Evolutionary conservation across 2,797 vertebrate genomes (phyloP), one percentile per base, ranked within the genome.

Genomic region (Meriones psammophilus): DNA sequence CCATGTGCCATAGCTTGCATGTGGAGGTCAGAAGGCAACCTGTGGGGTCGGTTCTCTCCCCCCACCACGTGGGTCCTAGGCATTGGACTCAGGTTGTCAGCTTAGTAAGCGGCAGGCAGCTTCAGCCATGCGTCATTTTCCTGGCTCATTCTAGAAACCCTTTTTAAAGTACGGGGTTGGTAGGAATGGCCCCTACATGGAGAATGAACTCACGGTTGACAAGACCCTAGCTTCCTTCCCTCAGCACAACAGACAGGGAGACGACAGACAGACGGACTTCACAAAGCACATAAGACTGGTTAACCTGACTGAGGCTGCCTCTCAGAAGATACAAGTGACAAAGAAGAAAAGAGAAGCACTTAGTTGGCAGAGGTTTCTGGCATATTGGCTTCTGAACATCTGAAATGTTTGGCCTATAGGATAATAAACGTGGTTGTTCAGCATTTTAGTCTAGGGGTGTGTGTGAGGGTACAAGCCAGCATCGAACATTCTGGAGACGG

Each of bases 381-480:
- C 58, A 81, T 36, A 73, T 8, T 50, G 8, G 78, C 85, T 60
- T 62, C 92, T 30, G 56, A 60, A 39, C 17, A 28, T 26, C 4
- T 64, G 77, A 56, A 50, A 78, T 36, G 39, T 28, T 3, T 0
- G 3, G 24, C 56, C 69, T 42, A 33, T 2, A 1, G 12, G 7
- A 39, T 5, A 33, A 71, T 12, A 56, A 36, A 30, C 0, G 4
- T 0, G 12, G 54, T 0, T 24, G 20, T 39, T 60, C 15, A 4
- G 33, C 6, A 3, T 26, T 54, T 71, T 33, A 42, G 89, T 26
- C 2, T 10, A 1, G 39, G 56, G 50, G 1, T 10, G 4, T 17
- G 26, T 10, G 15, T 5, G 69, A 0, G 14, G n/a, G 4, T 2
- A 33, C 14, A n/a, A 12, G n/a, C 5, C 0, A 50, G 76, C 10